phyloP scores from a whole-genome alignment of 2,113 vertebrate genomes.

The Ptyas mucosa region DNA sequence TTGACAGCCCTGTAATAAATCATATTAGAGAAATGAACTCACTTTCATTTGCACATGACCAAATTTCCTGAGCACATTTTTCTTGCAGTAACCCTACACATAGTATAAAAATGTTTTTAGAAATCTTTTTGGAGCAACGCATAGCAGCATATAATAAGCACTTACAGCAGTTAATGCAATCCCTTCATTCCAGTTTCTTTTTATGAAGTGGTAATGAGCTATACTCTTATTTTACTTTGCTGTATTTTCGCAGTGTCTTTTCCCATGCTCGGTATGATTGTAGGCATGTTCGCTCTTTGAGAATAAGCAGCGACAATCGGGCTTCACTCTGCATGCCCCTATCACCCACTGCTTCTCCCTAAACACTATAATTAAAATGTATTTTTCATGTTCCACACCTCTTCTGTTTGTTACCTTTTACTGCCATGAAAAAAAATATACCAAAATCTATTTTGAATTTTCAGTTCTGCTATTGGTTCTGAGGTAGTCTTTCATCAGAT shows the following conservation, averaged over 20 bases:
- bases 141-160: slow-evolving; percentile 28
- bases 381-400: slow-evolving; percentile 23
- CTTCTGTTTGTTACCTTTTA: slow-evolving; percentile 32
- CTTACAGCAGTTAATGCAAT: slow-evolving; percentile 38
- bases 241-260: slow-evolving; percentile 47
- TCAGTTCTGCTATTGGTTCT: slow-evolving; percentile 25
- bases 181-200: slow-evolving; percentile 37
- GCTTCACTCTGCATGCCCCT: slow-evolving; percentile 30
- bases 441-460: slow-evolving; percentile 20
- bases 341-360: slow-evolving; percentile 18
- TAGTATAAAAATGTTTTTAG: not conserved
- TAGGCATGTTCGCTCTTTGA: slow-evolving; percentile 21
- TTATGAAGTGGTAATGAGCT: slow-evolving; percentile 33
- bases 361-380: slow-evolving; percentile 44
- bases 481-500: slow-evolving; percentile 23
- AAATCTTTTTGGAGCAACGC: slow-evolving; percentile 41
- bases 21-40: not conserved
- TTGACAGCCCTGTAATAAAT: not conserved
- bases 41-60: slow-evolving; percentile 17
- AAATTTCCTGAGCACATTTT: not conserved
- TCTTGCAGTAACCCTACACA: slow-evolving; percentile 25
- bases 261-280: slow-evolving; percentile 31
- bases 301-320: slow-evolving; percentile 40
- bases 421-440: not conserved
- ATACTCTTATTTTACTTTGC: slow-evolving; percentile 25